Evolutionary conservation across 1,140 invertebrate genomes (phyloP), one percentile per base, ranked within the genome.

Genomic region (Polyergus mexicanus): DNA sequence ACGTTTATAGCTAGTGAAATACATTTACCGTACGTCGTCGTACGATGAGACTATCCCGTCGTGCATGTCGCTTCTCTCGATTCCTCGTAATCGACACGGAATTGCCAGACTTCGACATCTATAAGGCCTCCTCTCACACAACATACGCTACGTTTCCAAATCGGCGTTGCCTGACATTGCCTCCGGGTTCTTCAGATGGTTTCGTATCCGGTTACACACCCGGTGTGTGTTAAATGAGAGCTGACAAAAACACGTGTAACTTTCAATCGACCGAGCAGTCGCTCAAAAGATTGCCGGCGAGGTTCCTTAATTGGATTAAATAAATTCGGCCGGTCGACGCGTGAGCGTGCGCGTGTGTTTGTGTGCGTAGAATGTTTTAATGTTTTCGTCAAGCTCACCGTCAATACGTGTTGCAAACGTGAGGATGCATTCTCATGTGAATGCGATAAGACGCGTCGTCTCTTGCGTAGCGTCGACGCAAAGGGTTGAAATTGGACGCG

Each of bases 171-270:
- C 51, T 51, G 58, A 32, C 68, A 11, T 74, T 60, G 78, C 65
- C 60, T 51, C 66, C 47, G 80, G 65, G 74, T 88, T 38, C 51
- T 86, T 51, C 78, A 35, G 85, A 71, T 86, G 69, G 86, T 85
- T 72, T 87, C 85, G 72, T 90, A 90, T 93, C 91, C 66, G 78
- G 83, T 93, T 92, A 91, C 92, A 89, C 75, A 56, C 69, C 68
- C 76, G 71, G 58, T 56, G 65, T 60, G 51, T 76, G 88, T 91
- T 90, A 88, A 92, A 93, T 78, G 91, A 90, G 90, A 92, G 72
- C 90, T 92, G 92, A 93, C 92, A 91, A 88, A 92, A 93, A 93
- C 93, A 93, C 92, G 92, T 93, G 93, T 93, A 93, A 92, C 86
- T 93, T 93, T 92, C 91, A 91, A 92, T 93, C 85, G 92, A 91